Percentiles rank a stretch among this genome's conserved stretches.
phyloP scores from a whole-genome alignment of 2,113 vertebrate genomes.

The Hippocampus barbouri region DNA sequence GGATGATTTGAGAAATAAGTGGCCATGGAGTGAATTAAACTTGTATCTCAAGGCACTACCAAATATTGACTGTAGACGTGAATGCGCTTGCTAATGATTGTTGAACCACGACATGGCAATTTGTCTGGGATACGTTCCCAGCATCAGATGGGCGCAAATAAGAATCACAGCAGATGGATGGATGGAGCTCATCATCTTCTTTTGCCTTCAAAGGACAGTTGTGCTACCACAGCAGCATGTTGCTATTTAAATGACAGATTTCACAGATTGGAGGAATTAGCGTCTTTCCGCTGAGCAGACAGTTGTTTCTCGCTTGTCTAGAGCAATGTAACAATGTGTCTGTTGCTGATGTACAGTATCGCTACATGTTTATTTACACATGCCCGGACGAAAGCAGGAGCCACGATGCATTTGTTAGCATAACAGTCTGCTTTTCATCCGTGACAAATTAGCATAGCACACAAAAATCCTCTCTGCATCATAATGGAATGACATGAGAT shows the following conservation, averaged over 20 bases:
- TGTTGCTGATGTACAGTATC: too few relatives aligned
- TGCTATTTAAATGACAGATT: neutral
- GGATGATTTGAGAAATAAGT: neutral
- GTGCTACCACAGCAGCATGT: neutral
- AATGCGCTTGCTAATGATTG: neutral
- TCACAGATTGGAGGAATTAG: neutral
- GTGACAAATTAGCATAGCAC: neutral
- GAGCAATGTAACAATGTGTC: slow-evolving; percentile 36
- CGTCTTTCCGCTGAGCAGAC: neutral
- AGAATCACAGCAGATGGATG: neutral
- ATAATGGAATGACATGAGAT: neutral
- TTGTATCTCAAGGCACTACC: neutral
- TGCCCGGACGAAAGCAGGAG: slow-evolving; percentile 28
- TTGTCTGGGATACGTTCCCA: neutral
- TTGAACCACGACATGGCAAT: neutral
- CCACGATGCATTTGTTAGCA: slow-evolving; percentile 29
- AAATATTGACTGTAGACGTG: neutral
- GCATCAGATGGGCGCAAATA: neutral
- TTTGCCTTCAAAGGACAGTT: neutral
- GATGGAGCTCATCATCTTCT: neutral
- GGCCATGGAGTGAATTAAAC: neutral
- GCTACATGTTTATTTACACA: slow-evolving; percentile 18
- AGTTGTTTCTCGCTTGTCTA: neutral
- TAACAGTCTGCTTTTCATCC: slow-evolving; percentile 23
- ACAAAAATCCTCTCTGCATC: too few relatives aligned